Evolutionary conservation across 2,888 invertebrate genomes (phyloP).

Genomic region (Timema cristinae): DNA sequence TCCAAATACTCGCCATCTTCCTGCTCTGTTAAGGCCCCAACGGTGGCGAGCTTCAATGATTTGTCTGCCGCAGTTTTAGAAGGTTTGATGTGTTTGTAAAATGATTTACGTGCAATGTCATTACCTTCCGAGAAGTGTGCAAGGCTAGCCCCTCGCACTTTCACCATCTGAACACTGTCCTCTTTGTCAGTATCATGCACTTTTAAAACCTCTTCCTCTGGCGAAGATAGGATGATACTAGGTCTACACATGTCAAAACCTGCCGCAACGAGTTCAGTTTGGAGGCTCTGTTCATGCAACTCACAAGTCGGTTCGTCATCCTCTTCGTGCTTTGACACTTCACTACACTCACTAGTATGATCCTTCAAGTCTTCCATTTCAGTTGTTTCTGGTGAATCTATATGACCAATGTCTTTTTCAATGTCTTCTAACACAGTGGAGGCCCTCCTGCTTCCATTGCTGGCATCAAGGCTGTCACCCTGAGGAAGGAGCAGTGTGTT

Average conservation of each 20-base stretch:
- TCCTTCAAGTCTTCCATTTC: slow-evolving; percentile 45
- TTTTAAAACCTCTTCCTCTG: slow-evolving; percentile 30
- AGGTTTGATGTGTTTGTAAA: slow-evolving; percentile 40
- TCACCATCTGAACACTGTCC: slow-evolving; percentile 42
- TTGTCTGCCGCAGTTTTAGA: slow-evolving; percentile 11
- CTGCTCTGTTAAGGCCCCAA: slow-evolving; percentile 22
- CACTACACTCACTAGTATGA: slow-evolving; percentile 16
- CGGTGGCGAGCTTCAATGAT: not conserved
- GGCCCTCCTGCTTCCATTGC: slow-evolving; percentile 21
- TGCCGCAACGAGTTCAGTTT: slow-evolving; percentile 35
- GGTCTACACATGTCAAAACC: slow-evolving; percentile 33
- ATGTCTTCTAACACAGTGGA: slow-evolving; percentile 33
- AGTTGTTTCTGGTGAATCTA: slow-evolving; percentile 78
- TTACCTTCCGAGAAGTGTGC: slow-evolving; percentile 80
- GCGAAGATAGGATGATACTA: slow-evolving; percentile 23
- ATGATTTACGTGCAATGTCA: slow-evolving; percentile 75
- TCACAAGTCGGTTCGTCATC: not conserved
- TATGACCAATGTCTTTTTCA: slow-evolving; percentile 62
- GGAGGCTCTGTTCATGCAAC: slow-evolving; percentile 13
- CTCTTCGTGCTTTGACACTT: slow-evolving; percentile 9
- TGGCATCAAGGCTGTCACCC: no score
- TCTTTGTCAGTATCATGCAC: slow-evolving; percentile 34
- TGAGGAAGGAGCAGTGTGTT: no score
- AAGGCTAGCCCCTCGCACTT: slow-evolving; percentile 68
- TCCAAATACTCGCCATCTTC: slow-evolving; percentile 22